Evolutionary conservation across 2,888 invertebrate genomes (phyloP).

Genomic region (Chrysolina americana): DNA sequence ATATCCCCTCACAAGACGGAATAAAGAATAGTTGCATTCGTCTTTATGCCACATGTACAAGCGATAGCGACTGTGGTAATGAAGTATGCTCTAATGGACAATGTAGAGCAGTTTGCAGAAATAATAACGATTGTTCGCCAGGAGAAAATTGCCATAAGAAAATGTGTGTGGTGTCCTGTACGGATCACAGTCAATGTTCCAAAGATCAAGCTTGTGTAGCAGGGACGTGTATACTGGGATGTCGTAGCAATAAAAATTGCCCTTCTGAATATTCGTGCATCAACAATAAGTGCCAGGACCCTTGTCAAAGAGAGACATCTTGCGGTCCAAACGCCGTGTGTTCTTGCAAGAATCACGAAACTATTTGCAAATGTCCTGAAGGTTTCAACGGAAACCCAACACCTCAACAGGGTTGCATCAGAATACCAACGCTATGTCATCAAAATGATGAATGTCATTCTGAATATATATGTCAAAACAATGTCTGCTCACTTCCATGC

Average conservation of each 20-base stretch:
- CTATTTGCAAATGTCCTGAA: constrained; percentile 84
- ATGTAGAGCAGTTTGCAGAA: constrained; percentile 86
- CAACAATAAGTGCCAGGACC: constrained; percentile 87
- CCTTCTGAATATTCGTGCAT: constrained; percentile 83
- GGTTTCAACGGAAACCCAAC: constrained; percentile 91
- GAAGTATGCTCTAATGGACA: constrained; percentile 87
- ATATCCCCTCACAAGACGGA: constrained; percentile 78
- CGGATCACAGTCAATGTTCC: constrained; percentile 86
- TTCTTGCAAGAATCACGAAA: constrained; percentile 80
- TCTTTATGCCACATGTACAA: constrained; percentile 76
- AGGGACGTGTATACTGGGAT: constrained; percentile 87
- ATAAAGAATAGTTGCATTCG: constrained; percentile 82
- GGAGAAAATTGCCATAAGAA: constrained; percentile 86
- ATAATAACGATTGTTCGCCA: constrained; percentile 82
- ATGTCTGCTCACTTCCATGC: constrained; percentile 86
- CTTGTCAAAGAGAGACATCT: constrained; percentile 81
- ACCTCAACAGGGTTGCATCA: constrained; percentile 90
- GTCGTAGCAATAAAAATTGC: constrained; percentile 88
- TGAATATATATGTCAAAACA: constrained; percentile 83
- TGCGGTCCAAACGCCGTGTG: constrained; percentile 91
- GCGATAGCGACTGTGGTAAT: constrained; percentile 84
- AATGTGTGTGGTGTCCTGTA: constrained; percentile 85
- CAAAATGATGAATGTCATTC: constrained; percentile 81
- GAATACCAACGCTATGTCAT: constrained; percentile 82
- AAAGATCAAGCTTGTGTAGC: constrained; percentile 84